Conservation (phyloP, 2,888 invertebrate species). For the Pollenia griseotomentosa region DNA sequence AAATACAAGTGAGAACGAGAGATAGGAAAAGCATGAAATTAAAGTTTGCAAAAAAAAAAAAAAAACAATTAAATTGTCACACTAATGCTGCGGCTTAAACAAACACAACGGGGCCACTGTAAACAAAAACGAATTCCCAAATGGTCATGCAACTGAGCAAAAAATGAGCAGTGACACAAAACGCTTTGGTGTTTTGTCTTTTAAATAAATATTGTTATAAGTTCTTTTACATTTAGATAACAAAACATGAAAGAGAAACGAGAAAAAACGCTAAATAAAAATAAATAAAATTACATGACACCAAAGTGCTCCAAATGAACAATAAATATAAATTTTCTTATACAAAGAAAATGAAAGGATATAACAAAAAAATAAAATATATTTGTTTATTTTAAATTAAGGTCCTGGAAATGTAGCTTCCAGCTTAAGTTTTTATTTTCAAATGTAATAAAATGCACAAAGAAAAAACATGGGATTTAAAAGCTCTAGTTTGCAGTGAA, state of each 20-base stretch:
- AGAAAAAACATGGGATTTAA: neutral
- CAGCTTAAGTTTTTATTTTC: neutral
- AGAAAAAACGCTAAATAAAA: slow-evolving; percentile 28
- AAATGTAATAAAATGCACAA: slow-evolving; percentile 1
- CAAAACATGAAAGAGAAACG: slow-evolving; percentile 5
- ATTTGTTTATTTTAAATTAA: slow-evolving; percentile 31
- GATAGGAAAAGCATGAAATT: slow-evolving; percentile 12
- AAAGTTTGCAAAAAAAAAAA: slow-evolving; percentile 28
- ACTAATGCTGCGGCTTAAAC: slow-evolving; percentile 62
- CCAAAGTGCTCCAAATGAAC: slow-evolving; percentile 53
- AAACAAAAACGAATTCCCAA: slow-evolving; percentile 54
- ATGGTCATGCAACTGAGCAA: slow-evolving; percentile 33
- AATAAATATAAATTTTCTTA: slow-evolving; percentile 63
- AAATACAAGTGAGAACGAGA: slow-evolving; percentile 31
- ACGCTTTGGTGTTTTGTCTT: slow-evolving; percentile 47
- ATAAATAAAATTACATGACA: slow-evolving; percentile 69
- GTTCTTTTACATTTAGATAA: slow-evolving; percentile 44
- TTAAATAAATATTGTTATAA: slow-evolving; percentile 61
- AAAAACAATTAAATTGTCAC: slow-evolving; percentile 65
- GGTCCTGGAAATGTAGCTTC: slow-evolving; percentile 14
- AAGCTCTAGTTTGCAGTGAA: slow-evolving; percentile 3
- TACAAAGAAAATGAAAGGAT: neutral
- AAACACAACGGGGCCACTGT: slow-evolving; percentile 50
- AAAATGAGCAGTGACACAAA: slow-evolving; percentile 35
- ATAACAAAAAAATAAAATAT: neutral